These are phyloP conservation scores for Metallyticus violacea DNA, from an alignment of 2,888 invertebrate genomes.

Conservation along the genomic window DNA sequence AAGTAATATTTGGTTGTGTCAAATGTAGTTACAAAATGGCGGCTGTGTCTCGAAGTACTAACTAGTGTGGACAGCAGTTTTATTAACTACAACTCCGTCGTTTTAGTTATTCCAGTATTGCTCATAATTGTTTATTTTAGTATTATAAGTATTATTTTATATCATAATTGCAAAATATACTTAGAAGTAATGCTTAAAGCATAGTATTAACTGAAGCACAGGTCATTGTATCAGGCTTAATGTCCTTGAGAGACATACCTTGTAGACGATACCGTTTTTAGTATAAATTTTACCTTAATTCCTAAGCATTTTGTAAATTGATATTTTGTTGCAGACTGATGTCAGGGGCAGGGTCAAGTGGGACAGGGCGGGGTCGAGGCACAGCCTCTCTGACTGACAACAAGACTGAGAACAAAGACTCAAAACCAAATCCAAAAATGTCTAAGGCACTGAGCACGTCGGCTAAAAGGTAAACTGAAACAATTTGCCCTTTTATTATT, in stretches of 20 bases:
- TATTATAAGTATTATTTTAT: not conserved
- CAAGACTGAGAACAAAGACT: conserved; percentile 76
- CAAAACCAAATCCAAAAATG: conserved; percentile 88
- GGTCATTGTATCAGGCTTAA: not conserved
- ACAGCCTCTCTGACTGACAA: conserved; percentile 60
- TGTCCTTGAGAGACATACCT: not conserved
- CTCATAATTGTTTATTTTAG: not conserved
- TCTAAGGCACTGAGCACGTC: conserved; percentile 91
- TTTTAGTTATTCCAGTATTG: not conserved
- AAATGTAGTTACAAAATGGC: conserved; percentile 16
- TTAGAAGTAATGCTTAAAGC: not conserved
- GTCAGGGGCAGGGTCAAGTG: conserved; percentile 44
- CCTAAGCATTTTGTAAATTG: not conserved
- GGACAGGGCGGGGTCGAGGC: conserved; percentile 51
- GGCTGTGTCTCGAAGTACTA: not conserved
- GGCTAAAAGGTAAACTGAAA: conserved; percentile 63
- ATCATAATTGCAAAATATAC: not conserved
- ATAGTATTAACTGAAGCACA: not conserved
- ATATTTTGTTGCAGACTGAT: conserved; percentile 37
- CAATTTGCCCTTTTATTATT: not conserved
- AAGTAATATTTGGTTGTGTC: not conserved
- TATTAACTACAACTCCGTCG: not conserved
- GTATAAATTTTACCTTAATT: not conserved
- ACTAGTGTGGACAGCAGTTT: not conserved
- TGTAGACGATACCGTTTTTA: not conserved